phyloP scores from a whole-genome alignment of 1,140 invertebrate genomes.

The Drosophila chauvacae region DNA sequence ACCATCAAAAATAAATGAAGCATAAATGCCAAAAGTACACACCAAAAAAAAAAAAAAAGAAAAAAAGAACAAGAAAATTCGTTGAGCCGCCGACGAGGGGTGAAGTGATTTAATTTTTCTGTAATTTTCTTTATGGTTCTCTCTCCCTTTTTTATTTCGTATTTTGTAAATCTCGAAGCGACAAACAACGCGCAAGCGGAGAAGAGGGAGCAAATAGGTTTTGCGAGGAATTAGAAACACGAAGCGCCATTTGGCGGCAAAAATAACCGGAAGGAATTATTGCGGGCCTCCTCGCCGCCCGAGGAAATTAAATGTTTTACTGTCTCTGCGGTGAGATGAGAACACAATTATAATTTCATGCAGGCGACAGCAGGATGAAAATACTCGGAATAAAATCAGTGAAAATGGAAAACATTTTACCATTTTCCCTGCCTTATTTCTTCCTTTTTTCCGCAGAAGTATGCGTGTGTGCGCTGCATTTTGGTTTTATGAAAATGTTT shows the following conservation, averaged over 20 bases:
- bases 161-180: constrained; percentile 36
- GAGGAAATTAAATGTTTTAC: constrained; percentile 82
- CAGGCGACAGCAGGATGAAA: constrained; percentile 42
- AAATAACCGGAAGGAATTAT: constrained; percentile 82
- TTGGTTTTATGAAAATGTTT: constrained; percentile 49
- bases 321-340: constrained; percentile 70
- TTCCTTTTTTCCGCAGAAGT: neutral
- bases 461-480: constrained; percentile 59
- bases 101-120: constrained; percentile 71
- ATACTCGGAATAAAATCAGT: constrained; percentile 63
- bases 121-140: constrained; percentile 48
- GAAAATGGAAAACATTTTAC: constrained; percentile 61
- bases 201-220: constrained; percentile 59
- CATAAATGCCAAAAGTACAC: constrained; percentile 73
- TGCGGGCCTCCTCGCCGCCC: constrained; percentile 41
- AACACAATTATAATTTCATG: constrained; percentile 75
- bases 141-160: constrained; percentile 14
- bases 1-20: constrained; percentile 79
- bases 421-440: constrained; percentile 22
- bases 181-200: constrained; percentile 14
- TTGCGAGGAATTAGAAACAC: constrained; percentile 73
- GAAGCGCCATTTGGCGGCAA: constrained; percentile 58
- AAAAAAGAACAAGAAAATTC: constrained; percentile 5
- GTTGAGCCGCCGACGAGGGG: constrained; percentile 9
- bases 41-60: constrained; percentile 3